Base-by-base conservation (phyloP, 2,888 invertebrate genomes). In the Sipha maydis region DNA sequence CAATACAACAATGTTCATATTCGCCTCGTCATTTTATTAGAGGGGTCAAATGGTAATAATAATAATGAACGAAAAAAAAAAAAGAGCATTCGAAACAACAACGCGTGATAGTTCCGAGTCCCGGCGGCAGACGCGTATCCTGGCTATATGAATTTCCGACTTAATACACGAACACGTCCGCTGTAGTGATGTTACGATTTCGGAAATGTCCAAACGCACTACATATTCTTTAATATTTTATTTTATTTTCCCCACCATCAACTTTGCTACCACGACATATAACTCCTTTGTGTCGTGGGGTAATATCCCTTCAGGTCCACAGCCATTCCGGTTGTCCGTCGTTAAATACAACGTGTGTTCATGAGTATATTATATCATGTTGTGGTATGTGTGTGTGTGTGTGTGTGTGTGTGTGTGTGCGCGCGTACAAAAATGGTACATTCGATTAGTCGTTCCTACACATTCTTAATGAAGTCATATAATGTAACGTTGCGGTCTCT, bases 11-110 rank as follows among this genome's bases (percentile, higher is more conserved):
- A 14, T 28, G 31, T 71, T 31, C 71, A 31, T 71, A 71, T 71
- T 71, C 17, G 71, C 71, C 71, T 71, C 71, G 71, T 71, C 71
- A 71, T 71, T 31, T 71, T 31, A 31, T 71, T 71, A 71, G 71
- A 28, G 38, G 75, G 75, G 38, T 75, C 19, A 75, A 73, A 73
- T 2, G 38, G 28, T 71, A 28, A 17, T 71, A 34, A 73, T 34
- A 34, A 34, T 8, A 73, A 31, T 17, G 34, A 34, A 75, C 5
- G 19, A 56, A 25, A 21, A 61, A 21, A 19, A 61, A 21, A 19
- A 61, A 75, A 75, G 41, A 2, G 38, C 2, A 25, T 7, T 21
- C 5, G 21, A 34, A 73, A 34, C 73, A 34, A 73, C 25, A 25
- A 25, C 11, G 3, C 4, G 17, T 11, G 31, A 17, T 25, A 8